Base-by-base conservation (phyloP, 2,888 invertebrate genomes). In the Nowickia ferox region DNA sequence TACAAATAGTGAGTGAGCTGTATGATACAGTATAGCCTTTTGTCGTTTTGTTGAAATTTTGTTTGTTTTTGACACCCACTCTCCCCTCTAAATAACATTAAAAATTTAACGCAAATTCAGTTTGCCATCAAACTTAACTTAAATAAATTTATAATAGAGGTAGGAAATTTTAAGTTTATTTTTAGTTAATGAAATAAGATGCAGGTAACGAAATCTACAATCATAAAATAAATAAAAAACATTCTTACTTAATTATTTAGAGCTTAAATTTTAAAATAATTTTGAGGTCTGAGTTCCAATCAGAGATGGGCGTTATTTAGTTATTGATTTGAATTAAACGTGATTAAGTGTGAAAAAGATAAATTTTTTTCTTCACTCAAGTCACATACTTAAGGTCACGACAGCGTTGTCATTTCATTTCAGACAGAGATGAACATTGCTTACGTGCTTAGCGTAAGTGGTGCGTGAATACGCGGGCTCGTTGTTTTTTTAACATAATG, bases 1-100 rank as follows among this genome's bases (percentile, higher is more conserved):
- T 22, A 6, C 30, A 6, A 22, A 15, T 22, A 44, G 15, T 44
- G 13, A 19, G n/a, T 68, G 59, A 30, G 6, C 30, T 30, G 22
- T 42, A 48, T 51, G 69, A 61, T 9, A 55, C 8, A 46, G 10
- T 40, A 51, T 63, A 71, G 17, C 53, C 6, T 79, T 69, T 51
- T 30, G 46, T 13, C n/a, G 57, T 51, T 51, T 48, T 48, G 22
- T 51, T 61, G 5, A 40, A 66, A 38, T 66, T 61, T 57, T 78
- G 42, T 63, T 71, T 79, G 63, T 19, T 53, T 61, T 79, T 19
- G 30, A 79, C 78, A 38, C 61, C 44, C 78, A 71, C 69, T 30
- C 61, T 3, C 15, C 19, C 19, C n/a, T 15, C 9, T 5, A 19
- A 9, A 6, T 0, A 1, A 30, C 42, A 19, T 17, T 51, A 10